phyloP scores from a whole-genome alignment of 2,888 invertebrate genomes.

The Lasioglossum oenotherae region DNA sequence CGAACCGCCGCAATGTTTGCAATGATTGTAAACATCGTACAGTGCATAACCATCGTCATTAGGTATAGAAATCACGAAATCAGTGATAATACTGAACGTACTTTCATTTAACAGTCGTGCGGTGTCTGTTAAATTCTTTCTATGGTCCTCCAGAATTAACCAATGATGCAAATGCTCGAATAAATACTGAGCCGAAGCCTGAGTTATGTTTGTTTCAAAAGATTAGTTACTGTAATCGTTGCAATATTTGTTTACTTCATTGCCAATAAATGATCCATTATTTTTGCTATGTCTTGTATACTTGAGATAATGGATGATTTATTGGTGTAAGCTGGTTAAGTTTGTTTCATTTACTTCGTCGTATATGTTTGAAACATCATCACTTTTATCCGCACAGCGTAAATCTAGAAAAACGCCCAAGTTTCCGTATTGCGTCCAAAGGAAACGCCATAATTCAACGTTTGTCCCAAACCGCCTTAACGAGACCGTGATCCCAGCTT shows the following conservation, averaged over 20 bases:
- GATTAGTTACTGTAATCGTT: not conserved
- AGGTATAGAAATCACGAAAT: constrained; percentile 69
- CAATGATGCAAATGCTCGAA: constrained; percentile 75
- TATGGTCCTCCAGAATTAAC: constrained; percentile 70
- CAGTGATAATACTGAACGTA: constrained; percentile 73
- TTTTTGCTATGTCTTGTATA: not conserved
- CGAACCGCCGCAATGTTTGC: constrained; percentile 70
- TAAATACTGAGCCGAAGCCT: constrained; percentile 64
- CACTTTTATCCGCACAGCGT: constrained; percentile 55
- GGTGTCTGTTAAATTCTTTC: constrained; percentile 54
- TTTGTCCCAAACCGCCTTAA: constrained; percentile 52
- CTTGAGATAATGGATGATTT: not conserved
- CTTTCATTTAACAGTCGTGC: constrained; percentile 68
- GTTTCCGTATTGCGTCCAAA: constrained; percentile 56
- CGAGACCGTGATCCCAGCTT: constrained; percentile 63
- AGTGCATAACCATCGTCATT: constrained; percentile 55
- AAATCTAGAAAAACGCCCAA: constrained; percentile 74
- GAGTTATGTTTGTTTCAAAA: not conserved
- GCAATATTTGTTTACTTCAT: not conserved
- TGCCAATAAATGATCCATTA: not conserved
- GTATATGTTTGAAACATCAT: constrained; percentile 40
- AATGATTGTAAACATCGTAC: constrained; percentile 75
- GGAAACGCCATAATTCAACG: constrained; percentile 57
- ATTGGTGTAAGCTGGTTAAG: not conserved
- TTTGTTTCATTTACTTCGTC: constrained; percentile 42